phyloP scores from a whole-genome alignment of 2,797 vertebrate species.

The Pseudomugil gertrudae region DNA sequence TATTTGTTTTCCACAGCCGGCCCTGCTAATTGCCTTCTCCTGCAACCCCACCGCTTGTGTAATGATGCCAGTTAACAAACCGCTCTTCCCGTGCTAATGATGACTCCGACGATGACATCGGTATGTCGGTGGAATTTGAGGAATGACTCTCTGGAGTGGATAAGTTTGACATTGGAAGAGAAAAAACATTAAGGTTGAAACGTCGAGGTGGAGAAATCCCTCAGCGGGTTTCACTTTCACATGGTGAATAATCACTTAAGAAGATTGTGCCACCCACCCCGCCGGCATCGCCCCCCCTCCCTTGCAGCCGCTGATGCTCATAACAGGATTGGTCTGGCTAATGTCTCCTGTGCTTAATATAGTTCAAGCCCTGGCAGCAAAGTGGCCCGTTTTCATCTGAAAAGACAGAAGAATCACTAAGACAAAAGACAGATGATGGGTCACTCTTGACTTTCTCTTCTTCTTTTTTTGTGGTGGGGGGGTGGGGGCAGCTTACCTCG shows the following conservation, averaged over 20 bases:
- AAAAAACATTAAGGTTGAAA: constrained; percentile 22
- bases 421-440: constrained; percentile 76
- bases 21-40: constrained; percentile 64
- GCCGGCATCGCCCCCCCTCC: not conserved
- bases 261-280: constrained; percentile 62
- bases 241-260: constrained; percentile 84
- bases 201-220: constrained; percentile 64
- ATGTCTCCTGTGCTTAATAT: constrained; percentile 76
- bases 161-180: not conserved
- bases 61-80: constrained; percentile 52
- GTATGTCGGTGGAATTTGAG: not conserved
- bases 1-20: constrained; percentile 70
- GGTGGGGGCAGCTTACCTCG: constrained; percentile 27
- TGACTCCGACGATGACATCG: constrained; percentile 1
- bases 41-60: constrained; percentile 57
- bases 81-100: constrained; percentile 28
- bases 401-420: constrained; percentile 66
- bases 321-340: constrained; percentile 83
- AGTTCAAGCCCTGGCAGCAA: constrained; percentile 63
- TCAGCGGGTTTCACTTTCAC: constrained; percentile 76
- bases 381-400: constrained; percentile 77
- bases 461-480: not conserved
- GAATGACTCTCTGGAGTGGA: not conserved
- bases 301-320: constrained; percentile 51
- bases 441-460: constrained; percentile 68